These are phyloP conservation scores for Drosophila infuscata DNA, from an alignment of 2,888 invertebrate genomes.

Conservation along the genomic window DNA sequence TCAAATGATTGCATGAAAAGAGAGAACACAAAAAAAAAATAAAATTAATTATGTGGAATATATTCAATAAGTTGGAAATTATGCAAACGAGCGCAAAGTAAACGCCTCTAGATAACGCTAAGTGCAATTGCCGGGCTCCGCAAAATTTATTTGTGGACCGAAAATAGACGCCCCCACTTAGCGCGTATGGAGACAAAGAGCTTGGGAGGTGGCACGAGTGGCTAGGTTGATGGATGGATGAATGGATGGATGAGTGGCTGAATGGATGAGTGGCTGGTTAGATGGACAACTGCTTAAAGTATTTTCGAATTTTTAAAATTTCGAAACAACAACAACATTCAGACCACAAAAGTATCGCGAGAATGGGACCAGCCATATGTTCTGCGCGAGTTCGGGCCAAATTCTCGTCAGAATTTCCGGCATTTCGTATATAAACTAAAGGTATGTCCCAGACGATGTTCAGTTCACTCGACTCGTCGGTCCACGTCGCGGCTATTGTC, in stretches of 20 bases:
- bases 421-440: constrained; percentile 75
- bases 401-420: constrained; percentile 73
- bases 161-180: constrained; percentile 68
- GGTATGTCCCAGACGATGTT: constrained; percentile 51
- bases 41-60: constrained; percentile 79
- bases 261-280: constrained; percentile 16
- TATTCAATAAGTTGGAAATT: constrained; percentile 80
- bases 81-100: constrained; percentile 77
- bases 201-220: constrained; percentile 21
- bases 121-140: constrained; percentile 64
- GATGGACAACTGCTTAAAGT: constrained; percentile 53
- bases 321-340: constrained; percentile 32
- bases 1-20: constrained; percentile 52
- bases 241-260: constrained; percentile 12
- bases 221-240: constrained; percentile 6
- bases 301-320: constrained; percentile 57
- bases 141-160: constrained; percentile 52
- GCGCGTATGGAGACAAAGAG: constrained; percentile 61
- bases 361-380: constrained; percentile 55
- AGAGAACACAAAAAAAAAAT: constrained; percentile 68
- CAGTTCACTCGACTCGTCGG: constrained; percentile 60
- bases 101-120: constrained; percentile 70
- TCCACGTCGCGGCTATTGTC: constrained; percentile 45
- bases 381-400: constrained; percentile 46
- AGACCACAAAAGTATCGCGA: constrained; percentile 34